Evolutionary conservation across 2,113 vertebrate genomes (phyloP), one percentile per base, ranked within the genome.

Genomic region (human (Homo sapiens)): DNA sequence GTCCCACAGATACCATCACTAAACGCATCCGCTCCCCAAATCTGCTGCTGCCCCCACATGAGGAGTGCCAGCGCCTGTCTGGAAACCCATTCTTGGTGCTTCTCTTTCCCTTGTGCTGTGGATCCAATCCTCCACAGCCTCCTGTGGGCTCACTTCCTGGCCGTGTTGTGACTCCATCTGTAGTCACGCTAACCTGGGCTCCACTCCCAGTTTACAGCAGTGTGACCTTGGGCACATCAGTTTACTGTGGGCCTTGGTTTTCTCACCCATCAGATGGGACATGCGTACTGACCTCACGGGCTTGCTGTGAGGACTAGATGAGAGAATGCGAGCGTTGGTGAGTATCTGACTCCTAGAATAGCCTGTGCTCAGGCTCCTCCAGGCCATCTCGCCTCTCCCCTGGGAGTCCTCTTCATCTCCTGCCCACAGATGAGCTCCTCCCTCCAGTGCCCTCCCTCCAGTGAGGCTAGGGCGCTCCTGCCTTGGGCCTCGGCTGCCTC

Each of bases 21-120:
- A 20, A 79, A 68, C 18, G 38, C 27, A 40, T 14, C 16, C 3
- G 22, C 48, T 11, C 30, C 40, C 7, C 38, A 40, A 57, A 70
- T 27, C n/a, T 8, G 6, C 27, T 1, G 14, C 2, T 0, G 8
- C 55, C 40, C 16, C 64, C 23, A 27, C 0, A 2, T 1, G 0
- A 48, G 32, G 27, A 32, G 27, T n/a, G n/a, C 30, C 2, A 0
- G 45, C 38, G 27, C 61, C 13, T 1, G 1, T 1, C 16, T 14
- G 5, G 59, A 40, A 70, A 50, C 6, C 38, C 66, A 2, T 2
- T 18, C 57, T 17, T 6, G 17, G 64, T 9, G 7, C 68, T 43
- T 48, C 68, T 80, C 43, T 35, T 30, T 35, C 50, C 61, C 45
- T n/a, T 1, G 0, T 25, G 75, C 45, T 86, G 35, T 50, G 32